phyloP scores from a whole-genome alignment of 1,140 invertebrate genomes.

The Pogonus chalceus region DNA sequence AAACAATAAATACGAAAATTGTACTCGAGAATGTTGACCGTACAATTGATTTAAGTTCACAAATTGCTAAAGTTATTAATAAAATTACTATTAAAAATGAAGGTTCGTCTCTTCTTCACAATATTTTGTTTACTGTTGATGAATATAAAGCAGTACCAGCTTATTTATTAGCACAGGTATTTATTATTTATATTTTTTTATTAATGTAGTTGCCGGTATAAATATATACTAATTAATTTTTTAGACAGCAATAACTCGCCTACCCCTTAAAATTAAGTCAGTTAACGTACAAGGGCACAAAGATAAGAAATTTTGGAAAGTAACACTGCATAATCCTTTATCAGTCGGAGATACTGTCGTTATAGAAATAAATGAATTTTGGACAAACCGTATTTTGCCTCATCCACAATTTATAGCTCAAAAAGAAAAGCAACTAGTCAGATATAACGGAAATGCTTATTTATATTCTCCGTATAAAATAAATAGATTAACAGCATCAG shows the following conservation, averaged over 20 bases:
- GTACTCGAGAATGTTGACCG: slow-evolving; percentile 75
- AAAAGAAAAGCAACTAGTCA: slow-evolving; percentile 86
- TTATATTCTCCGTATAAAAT: slow-evolving; percentile 75
- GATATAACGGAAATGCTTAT: slow-evolving; percentile 76
- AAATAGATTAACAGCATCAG: slow-evolving; percentile 67
- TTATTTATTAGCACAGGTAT: neutral
- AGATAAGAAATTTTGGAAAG: slow-evolving; percentile 41
- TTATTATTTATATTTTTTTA: slow-evolving; percentile 22
- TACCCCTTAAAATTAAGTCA: slow-evolving; percentile 49
- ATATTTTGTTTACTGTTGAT: neutral
- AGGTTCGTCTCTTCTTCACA: slow-evolving; percentile 55
- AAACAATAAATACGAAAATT: slow-evolving; percentile 34
- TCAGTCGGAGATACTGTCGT: slow-evolving; percentile 42
- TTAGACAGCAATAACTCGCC: slow-evolving; percentile 33
- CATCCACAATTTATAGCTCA: slow-evolving; percentile 83
- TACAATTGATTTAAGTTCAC: slow-evolving; percentile 75
- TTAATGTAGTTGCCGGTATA: neutral
- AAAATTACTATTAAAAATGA: slow-evolving; percentile 76
- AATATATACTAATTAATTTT: neutral
- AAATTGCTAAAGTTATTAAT: slow-evolving; percentile 73
- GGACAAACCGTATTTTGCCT: slow-evolving; percentile 64
- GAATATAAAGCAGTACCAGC: neutral
- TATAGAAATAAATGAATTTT: slow-evolving; percentile 64
- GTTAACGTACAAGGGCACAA: slow-evolving; percentile 41
- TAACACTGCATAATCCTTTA: slow-evolving; percentile 52